Evolutionary conservation across 1,140 invertebrate species (phyloP), one percentile per base, ranked within the genome.

Genomic region (Orussus abietinus): DNA sequence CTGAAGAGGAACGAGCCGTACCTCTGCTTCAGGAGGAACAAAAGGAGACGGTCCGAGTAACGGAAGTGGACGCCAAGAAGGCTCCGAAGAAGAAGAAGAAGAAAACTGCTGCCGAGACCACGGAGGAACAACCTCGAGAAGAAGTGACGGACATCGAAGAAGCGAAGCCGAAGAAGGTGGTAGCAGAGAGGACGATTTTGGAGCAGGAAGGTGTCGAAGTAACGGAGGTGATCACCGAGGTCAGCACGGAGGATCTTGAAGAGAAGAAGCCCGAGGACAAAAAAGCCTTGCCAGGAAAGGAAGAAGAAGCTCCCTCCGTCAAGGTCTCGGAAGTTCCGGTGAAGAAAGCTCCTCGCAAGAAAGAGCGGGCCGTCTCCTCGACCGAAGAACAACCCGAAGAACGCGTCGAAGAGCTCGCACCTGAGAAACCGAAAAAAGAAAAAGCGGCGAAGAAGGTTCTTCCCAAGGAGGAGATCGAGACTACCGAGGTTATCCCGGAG

Each of bases 231-330:
- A 12, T 18, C 17, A 32, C 25, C n/a, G n/a, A n/a, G n/a, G n/a
- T n/a, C n/a, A n/a, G n/a, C n/a, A n/a, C n/a, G n/a, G n/a, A n/a
- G n/a, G n/a, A n/a, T n/a, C n/a, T n/a, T n/a, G n/a, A 30, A 0
- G 3, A 4, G 14, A 36, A 22, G 33, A 37, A 15, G 19, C 10
- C 14, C 15, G 14, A 43, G 5, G 12, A 5, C 9, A 12, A 32
- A 29, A 25, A 36, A 18, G 25, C 39, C 7, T 15, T 31, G 13
- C 20, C 11, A 21, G 11, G 28, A 19, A 22, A 36, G 7, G 45
- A 52, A 34, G 41, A 53, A 12, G 45, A 58, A 39, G 50, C 57
- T 36, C 50, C 55, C 45, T 45, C 52, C 39, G 45, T 44, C 38
- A 21, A 47, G 5, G 41, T 53, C 11, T 31, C 48, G n/a, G 49